Evolutionary conservation across 2,113 vertebrate genomes (phyloP).

Genomic region (Elaphurus davidianus): DNA sequence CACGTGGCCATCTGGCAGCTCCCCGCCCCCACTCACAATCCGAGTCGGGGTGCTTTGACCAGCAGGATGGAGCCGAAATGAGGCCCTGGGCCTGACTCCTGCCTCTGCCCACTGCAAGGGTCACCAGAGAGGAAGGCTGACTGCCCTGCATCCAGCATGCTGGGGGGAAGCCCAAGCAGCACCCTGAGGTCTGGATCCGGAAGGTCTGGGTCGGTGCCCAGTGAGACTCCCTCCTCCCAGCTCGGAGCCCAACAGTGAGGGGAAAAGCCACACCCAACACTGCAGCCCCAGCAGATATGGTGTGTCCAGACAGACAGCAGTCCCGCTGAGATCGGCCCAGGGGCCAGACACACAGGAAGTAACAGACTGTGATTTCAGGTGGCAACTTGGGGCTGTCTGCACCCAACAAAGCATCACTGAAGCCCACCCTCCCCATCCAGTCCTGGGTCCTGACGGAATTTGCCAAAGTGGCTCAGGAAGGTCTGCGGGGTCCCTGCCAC

Average conservation of each 20-base stretch:
- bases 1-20: background rate
- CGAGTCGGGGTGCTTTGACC: background rate
- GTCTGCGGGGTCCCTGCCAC: background rate
- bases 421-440: background rate
- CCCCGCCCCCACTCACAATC: background rate
- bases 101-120: background rate
- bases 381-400: background rate
- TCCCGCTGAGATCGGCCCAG: background rate
- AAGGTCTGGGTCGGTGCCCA: background rate
- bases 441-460: background rate
- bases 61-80: background rate
- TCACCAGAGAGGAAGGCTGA: background rate
- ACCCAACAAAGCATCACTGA: too few relatives aligned
- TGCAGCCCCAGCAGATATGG: background rate
- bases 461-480: background rate
- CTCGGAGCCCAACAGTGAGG: background rate
- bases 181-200: background rate
- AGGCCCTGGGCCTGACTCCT: background rate
- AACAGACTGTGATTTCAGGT: background rate
- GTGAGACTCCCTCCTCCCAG: background rate
- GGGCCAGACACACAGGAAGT: background rate
- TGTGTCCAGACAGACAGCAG: background rate
- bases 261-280: rapidly evolving
- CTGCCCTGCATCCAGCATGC: background rate
- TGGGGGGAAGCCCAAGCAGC: background rate